A percentile compares a stretch with the other conserved stretches of the same genome.
Conservation (phyloP, 2,113 vertebrate genomes). For the Cygnus atratus region DNA sequence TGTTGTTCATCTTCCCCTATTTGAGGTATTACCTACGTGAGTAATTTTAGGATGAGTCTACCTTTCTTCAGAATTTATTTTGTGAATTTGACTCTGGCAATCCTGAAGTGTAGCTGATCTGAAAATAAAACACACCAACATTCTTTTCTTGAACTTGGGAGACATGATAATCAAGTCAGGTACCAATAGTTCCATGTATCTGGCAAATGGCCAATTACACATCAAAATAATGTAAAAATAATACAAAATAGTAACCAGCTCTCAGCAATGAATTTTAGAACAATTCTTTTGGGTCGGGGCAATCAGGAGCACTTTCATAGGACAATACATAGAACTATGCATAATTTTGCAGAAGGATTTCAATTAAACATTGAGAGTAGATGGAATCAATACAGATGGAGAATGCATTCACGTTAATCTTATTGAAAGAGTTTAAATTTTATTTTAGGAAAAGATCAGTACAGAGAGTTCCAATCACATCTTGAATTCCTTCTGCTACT, state of each 20-base stretch:
- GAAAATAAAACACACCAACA: not conserved
- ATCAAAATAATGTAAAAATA: not conserved
- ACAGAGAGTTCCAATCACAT: constrained; percentile 5
- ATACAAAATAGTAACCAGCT: not conserved
- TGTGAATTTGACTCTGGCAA: not conserved
- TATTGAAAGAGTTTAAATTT: not conserved
- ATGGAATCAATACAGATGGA: not conserved
- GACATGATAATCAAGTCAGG: not conserved
- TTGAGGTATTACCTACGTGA: not conserved
- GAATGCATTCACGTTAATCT: constrained; percentile 23
- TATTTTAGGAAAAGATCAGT: constrained; percentile 15
- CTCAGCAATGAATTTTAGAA: constrained; percentile 13
- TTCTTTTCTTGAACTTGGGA: not conserved
- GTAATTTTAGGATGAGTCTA: not conserved
- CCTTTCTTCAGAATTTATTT: not conserved
- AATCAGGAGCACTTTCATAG: not conserved
- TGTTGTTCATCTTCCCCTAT: not conserved
- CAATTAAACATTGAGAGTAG: constrained; percentile 29
- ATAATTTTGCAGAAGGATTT: constrained; percentile 5
- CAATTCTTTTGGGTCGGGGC: not conserved
- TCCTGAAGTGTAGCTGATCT: not conserved
- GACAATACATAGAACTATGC: not conserved
- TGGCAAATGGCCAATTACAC: not conserved
- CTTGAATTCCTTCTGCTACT: not conserved
- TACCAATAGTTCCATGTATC: not conserved